Conservation (phyloP, 2,797 vertebrate species). For the Diceros bicornis region DNA sequence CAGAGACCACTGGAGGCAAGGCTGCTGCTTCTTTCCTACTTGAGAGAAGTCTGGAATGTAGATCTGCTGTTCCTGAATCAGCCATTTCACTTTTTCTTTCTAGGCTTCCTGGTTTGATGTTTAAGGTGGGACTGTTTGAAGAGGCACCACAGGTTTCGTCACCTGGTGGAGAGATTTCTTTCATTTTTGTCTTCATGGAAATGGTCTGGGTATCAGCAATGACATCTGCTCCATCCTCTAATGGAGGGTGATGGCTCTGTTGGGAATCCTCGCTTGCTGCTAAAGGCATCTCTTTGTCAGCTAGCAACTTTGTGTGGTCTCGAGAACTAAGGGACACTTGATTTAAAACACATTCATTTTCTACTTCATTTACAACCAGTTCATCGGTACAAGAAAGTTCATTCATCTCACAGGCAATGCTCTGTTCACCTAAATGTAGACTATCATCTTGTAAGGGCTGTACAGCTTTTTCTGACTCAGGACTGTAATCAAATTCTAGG, state of each 20-base stretch:
- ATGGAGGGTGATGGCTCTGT: conserved; percentile 43
- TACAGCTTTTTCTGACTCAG: not conserved
- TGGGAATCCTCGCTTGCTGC: conserved; percentile 47
- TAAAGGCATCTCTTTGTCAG: conserved; percentile 55
- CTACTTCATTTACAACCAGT: conserved; percentile 60
- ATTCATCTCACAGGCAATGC: not conserved
- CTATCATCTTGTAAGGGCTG: conserved; percentile 29
- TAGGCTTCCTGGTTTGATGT: conserved; percentile 54
- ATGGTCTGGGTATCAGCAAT: conserved; percentile 34
- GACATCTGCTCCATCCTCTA: not conserved
- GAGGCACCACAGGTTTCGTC: conserved; percentile 66
- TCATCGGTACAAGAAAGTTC: conserved; percentile 64
- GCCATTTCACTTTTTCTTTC: conserved; percentile 11
- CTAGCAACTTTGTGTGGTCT: conserved; percentile 43
- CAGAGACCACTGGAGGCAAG: not conserved
- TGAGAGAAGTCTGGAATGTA: conserved; percentile 32
- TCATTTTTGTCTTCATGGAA: not conserved
- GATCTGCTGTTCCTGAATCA: conserved; percentile 56
- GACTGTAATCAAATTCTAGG: conserved; percentile 56
- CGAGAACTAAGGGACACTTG: conserved; percentile 72
- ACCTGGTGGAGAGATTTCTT: conserved; percentile 64
- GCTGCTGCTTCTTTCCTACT: not conserved
- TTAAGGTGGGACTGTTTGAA: not conserved
- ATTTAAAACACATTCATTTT: conserved; percentile 76
- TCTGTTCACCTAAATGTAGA: conserved; percentile 76